Base-by-base conservation (phyloP, 2,113 vertebrate genomes). In the Cathartes aura region DNA sequence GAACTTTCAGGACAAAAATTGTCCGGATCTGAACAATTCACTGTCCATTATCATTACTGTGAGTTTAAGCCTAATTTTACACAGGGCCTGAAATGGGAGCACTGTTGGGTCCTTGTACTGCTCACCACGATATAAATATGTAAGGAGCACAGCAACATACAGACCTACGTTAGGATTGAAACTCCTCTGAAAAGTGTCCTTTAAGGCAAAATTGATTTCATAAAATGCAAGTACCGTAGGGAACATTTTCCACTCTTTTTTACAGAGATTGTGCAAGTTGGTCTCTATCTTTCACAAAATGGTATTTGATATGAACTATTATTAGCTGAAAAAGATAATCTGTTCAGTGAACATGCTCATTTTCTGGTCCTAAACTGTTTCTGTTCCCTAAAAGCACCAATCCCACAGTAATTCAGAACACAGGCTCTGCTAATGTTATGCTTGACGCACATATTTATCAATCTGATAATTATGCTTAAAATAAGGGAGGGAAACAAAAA, bases 121-220 rank as follows among this genome's bases (percentile, higher is more conserved):
- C 52, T 93, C 45, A 60, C n/a, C 9, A 8, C 0, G 3, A 80
- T 38, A 66, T n/a, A 50, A 87, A 84, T 72, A 80, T 18, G 50
- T 43, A 64, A 80, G 87, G 36, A 95, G 50, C 59, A 67, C 38
- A 82, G 71, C 42, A 82, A 94, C 48, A 62, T 63, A 71, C 13
- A 75, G 71, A 63, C 45, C 59, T 66, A 56, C 79, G 78, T 95
- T 58, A 87, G 66, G 68, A 72, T 3, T 89, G 91, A 90, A 93
- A 82, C 70, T 90, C 72, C 58, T 79, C 95, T 95, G 91, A 97
- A 96, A 97, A 97, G 73, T 96, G 74, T 94, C 82, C 93, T 97
- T 96, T 97, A 97, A 97, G 79, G 93, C 45, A 96, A 95, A 97
- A 98, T 92, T 97, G 90, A 97, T 98, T 98, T 96, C 4, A 12